These are phyloP conservation scores for Drosophila cognata DNA, from an alignment of 2,888 invertebrate genomes.

Conservation along the genomic window DNA sequence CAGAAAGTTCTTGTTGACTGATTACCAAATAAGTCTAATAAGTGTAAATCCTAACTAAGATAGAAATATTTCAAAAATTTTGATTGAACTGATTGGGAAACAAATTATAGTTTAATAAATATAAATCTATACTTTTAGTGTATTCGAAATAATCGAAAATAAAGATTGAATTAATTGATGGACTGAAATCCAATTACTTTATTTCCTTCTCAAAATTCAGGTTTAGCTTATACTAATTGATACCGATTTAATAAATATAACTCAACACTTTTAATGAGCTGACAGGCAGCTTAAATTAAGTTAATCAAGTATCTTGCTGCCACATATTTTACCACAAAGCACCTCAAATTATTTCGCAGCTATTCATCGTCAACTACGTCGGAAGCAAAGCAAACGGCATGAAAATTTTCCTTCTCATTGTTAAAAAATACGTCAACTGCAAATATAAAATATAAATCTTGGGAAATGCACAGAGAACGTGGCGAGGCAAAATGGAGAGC, in stretches of 20 bases:
- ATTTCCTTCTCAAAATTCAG: background rate
- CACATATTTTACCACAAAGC: background rate
- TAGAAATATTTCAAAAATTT: background rate
- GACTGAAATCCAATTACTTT: background rate
- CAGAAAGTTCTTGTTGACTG: background rate
- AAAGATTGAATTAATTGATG: background rate
- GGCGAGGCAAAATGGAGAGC: background rate
- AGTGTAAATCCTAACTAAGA: background rate
- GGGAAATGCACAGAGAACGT: slow-evolving; percentile 1
- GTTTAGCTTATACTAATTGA: background rate
- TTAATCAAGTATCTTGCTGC: background rate
- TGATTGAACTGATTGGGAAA: background rate
- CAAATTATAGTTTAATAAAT: background rate
- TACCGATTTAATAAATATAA: background rate
- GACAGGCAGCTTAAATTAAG: background rate
- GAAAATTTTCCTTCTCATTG: slow-evolving; percentile 74
- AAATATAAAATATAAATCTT: slow-evolving; percentile 7
- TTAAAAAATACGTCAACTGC: slow-evolving; percentile 42
- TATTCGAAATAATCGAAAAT: background rate
- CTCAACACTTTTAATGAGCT: background rate
- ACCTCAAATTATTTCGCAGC: slow-evolving; percentile 6
- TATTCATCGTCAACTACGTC: slow-evolving; percentile 22
- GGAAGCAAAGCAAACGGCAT: slow-evolving; percentile 73
- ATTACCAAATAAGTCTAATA: background rate
- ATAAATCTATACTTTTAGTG: background rate